Evolutionary conservation across 1,140 invertebrate genomes (phyloP).

Genomic region (Zaprionus kolodkinae): DNA sequence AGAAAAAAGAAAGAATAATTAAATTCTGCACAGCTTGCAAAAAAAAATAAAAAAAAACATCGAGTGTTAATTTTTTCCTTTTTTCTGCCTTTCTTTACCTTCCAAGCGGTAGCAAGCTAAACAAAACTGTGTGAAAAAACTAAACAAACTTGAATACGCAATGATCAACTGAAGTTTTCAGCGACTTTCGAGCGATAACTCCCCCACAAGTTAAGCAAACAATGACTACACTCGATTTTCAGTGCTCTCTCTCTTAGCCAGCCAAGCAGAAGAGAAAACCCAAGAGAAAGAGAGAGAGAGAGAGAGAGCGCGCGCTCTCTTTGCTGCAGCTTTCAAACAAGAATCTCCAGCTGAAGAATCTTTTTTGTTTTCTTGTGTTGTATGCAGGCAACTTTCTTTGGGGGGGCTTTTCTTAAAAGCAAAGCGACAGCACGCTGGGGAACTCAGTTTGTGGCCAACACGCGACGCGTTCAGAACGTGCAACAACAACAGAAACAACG

Average conservation of each 20-base stretch:
- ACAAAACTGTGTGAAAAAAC: conserved; percentile 3
- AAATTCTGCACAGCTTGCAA: not conserved
- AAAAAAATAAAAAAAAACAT: not conserved
- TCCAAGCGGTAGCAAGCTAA: not conserved
- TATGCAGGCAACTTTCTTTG: conserved; percentile 71
- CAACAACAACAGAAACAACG: conserved; percentile 14
- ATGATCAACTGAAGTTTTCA: not conserved
- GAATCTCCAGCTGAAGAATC: conserved; percentile 53
- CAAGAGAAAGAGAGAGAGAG: not conserved
- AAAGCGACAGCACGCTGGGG: conserved; percentile 39
- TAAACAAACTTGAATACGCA: not conserved
- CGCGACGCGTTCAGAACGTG: conserved; percentile 76
- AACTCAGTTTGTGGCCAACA: conserved; percentile 63
- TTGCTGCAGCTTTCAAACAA: conserved; percentile 56
- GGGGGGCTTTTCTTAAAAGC: conserved; percentile 75
- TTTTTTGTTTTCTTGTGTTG: conserved; percentile 16
- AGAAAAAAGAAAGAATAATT: not conserved
- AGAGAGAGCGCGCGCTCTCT: conserved; percentile 33
- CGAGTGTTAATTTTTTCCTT: not conserved
- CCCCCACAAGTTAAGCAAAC: conserved; percentile 6
- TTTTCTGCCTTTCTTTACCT: not conserved
- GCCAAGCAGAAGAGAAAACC: not conserved
- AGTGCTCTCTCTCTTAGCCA: conserved; percentile 44
- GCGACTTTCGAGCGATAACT: conserved; percentile 7
- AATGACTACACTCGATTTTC: conserved; percentile 11